These are phyloP conservation scores for Lophochroa leadbeateri DNA, from an alignment of 2,113 vertebrate genomes.

Conservation along the genomic window DNA sequence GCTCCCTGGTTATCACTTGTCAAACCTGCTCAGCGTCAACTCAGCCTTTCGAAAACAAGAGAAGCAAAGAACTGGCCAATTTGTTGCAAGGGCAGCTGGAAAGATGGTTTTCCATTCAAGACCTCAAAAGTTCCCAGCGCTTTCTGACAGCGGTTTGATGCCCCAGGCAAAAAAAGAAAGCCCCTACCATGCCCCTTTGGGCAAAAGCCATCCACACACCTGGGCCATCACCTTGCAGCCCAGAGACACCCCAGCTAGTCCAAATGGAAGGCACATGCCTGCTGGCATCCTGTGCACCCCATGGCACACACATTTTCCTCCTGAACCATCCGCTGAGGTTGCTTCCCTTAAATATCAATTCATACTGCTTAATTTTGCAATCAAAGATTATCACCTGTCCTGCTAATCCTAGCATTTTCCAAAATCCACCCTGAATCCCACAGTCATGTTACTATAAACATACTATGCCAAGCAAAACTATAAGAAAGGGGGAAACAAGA, in stretches of 20 bases:
- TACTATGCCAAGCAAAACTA: neutral
- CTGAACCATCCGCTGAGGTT: neutral
- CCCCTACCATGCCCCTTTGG: neutral
- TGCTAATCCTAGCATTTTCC: neutral
- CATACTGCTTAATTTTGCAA: neutral
- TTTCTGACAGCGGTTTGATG: neutral
- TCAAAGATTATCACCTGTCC: neutral
- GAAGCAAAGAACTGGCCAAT: neutral
- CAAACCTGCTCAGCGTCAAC: fast-evolving
- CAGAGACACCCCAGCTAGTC: too few species aligned
- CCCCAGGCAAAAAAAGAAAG: neutral
- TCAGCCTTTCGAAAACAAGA: neutral
- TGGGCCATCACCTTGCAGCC: neutral
- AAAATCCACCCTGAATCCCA: neutral
- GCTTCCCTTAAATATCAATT: neutral
- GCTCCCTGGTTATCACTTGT: neutral
- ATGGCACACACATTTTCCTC: neutral
- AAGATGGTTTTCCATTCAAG: neutral
- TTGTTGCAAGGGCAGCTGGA: neutral
- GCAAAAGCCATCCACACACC: neutral
- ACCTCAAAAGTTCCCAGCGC: neutral
- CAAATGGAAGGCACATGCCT: fast-evolving
- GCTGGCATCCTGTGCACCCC: neutral
- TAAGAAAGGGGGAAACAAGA: neutral
- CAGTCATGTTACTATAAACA: neutral